phyloP scores from a whole-genome alignment of 1,140 invertebrate genomes.

The Drosophila mojavensis region DNA sequence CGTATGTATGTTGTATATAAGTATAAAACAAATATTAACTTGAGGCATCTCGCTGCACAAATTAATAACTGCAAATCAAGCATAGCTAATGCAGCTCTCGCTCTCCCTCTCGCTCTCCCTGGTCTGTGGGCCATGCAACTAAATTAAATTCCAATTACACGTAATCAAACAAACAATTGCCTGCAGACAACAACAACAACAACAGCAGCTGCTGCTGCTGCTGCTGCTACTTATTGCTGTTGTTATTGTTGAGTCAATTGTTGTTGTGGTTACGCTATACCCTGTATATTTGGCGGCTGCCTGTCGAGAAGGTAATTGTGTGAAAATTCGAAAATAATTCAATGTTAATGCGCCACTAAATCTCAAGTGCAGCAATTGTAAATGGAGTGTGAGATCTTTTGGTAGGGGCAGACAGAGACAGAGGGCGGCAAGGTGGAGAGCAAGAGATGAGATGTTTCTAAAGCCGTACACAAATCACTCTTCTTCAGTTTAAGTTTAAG shows the following conservation, averaged over 20 bases:
- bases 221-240: not conserved
- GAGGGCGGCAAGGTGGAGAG: too few relatives aligned
- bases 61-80: slow-evolving; percentile 35
- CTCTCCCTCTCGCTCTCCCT: not conserved
- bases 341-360: too few relatives aligned
- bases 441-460: too few relatives aligned
- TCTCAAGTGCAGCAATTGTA: too few relatives aligned
- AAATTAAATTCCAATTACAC: slow-evolving; percentile 55
- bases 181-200: not conserved
- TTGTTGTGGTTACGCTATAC: not conserved
- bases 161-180: slow-evolving; percentile 51
- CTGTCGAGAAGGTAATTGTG: too few relatives aligned
- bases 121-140: slow-evolving; percentile 27
- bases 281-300: not conserved
- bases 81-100: slow-evolving; percentile 24
- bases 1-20: not conserved
- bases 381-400: too few relatives aligned
- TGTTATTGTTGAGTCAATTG: slow-evolving; percentile 2
- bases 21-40: slow-evolving; percentile 15
- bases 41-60: slow-evolving; percentile 8
- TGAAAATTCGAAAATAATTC: too few relatives aligned
- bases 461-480: too few relatives aligned
- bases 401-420: too few relatives aligned
- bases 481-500: too few relatives aligned
- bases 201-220: not conserved